phyloP scores from a whole-genome alignment of 1,140 invertebrate genomes.

The Scaptomyza graminum region DNA sequence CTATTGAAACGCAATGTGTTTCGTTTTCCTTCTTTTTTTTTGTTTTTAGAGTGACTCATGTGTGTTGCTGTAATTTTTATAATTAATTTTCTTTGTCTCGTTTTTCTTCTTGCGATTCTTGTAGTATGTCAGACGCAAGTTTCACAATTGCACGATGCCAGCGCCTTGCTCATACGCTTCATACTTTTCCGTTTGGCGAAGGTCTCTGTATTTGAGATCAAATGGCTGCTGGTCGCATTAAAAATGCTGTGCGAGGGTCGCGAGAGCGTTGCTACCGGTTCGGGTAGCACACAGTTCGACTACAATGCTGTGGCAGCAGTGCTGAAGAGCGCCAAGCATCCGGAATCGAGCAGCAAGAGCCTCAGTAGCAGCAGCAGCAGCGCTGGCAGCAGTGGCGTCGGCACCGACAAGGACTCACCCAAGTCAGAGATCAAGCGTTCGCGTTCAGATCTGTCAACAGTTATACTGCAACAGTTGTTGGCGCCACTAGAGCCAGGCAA shows the following conservation, averaged over 20 bases:
- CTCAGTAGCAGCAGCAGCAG: conserved; percentile 67
- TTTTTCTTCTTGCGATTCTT: conserved; percentile 45
- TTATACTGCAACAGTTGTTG: conserved; percentile 88
- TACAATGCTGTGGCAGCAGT: conserved; percentile 70
- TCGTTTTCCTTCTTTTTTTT: neutral
- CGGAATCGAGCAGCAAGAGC: conserved; percentile 69
- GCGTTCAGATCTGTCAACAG: conserved; percentile 87
- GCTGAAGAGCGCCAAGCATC: conserved; percentile 70
- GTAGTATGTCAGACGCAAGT: conserved; percentile 88
- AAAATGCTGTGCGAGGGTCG: conserved; percentile 79
- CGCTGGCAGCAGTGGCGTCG: conserved; percentile 54
- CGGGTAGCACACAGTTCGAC: conserved; percentile 58
- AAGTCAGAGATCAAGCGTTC: conserved; percentile 86
- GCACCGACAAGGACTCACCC: conserved; percentile 85
- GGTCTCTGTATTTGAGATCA: conserved; percentile 73
- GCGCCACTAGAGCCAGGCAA: conserved; percentile 85
- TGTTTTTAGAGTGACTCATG: conserved; percentile 18
- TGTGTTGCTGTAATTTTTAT: conserved; percentile 4
- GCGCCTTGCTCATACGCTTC: conserved; percentile 75
- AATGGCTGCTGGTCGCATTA: conserved; percentile 75
- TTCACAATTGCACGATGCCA: conserved; percentile 81
- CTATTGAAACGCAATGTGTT: conserved; percentile 22
- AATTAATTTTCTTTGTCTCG: conserved; percentile 9
- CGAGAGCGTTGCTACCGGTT: conserved; percentile 22
- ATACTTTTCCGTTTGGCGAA: conserved; percentile 75